A percentile compares a stretch with the other conserved stretches of the same genome.
phyloP scores from a whole-genome alignment of 2,888 invertebrate species.

The Poecilobothrus nobilitatus region DNA sequence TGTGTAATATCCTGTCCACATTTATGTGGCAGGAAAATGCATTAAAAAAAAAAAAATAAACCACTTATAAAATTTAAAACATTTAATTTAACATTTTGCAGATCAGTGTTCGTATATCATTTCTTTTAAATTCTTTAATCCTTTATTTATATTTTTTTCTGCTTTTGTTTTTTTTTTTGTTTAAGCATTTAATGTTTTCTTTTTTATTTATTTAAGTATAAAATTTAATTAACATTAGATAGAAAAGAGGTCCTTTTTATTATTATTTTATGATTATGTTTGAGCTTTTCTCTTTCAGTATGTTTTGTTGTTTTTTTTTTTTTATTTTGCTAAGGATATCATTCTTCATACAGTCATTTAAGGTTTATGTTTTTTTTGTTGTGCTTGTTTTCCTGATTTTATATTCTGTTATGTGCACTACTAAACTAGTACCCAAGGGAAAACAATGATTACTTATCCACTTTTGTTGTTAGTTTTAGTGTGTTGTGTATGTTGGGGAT shows the following conservation, averaged over 20 bases:
- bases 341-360: background rate
- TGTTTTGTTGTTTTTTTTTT: background rate
- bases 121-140: no score
- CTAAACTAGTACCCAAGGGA: constrained; percentile 6
- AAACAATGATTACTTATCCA: background rate
- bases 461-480: background rate
- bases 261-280: constrained; percentile 4
- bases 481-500: background rate
- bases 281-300: background rate
- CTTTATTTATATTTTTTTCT: background rate
- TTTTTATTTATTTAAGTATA: background rate
- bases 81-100: no score
- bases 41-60: no score
- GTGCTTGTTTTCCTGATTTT: background rate
- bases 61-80: no score
- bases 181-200: background rate
- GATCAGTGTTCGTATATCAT: no score
- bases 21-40: no score
- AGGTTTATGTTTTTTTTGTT: background rate
- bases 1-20: no score
- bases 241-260: background rate
- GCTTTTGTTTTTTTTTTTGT: background rate
- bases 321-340: background rate
- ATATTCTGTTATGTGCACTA: background rate
- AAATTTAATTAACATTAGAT: constrained; percentile 3